These are phyloP conservation scores for Cliona cf. orientalis DNA, from an alignment of 37 sponge, comb jelly and placozoan species.

Conservation along the genomic window DNA sequence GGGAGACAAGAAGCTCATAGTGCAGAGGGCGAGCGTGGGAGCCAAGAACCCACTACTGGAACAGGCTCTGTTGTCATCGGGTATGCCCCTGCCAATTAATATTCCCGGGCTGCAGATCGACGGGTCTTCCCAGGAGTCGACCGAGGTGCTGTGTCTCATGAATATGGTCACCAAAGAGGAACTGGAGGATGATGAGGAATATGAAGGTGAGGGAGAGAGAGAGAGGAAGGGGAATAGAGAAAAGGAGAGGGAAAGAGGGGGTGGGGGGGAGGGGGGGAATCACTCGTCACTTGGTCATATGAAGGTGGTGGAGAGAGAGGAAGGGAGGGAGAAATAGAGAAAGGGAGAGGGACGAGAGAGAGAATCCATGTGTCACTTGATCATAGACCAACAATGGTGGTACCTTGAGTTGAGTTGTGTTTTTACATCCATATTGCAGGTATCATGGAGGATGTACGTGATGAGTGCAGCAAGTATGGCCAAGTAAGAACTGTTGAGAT, in stretches of 20 bases:
- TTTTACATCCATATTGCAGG: constrained; percentile 40
- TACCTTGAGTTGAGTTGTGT: background rate
- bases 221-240: too few relatives aligned
- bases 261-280: background rate
- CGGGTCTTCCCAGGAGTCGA: constrained; percentile 44
- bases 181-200: constrained; percentile 96
- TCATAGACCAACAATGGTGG: background rate
- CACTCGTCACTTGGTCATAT: background rate
- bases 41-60: constrained; percentile 63
- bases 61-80: constrained; percentile 27
- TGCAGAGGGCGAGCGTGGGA: constrained; percentile 98
- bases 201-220: constrained; percentile 76
- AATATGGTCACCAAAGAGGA: constrained; percentile 98
- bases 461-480: constrained; percentile 94
- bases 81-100: constrained; percentile 61
- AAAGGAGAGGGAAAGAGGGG: background rate
- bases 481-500: constrained; percentile 82
- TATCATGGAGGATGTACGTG: constrained; percentile 97
- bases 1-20: constrained; percentile 99
- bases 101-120: constrained; percentile 77
- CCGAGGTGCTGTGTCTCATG: constrained; percentile 92
- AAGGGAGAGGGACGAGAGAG: too few relatives aligned
- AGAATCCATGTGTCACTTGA: background rate
- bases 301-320: background rate
- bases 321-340: background rate